Evolutionary conservation across 2,888 invertebrate genomes (phyloP).

Genomic region (Glaucopsyche alexis): DNA sequence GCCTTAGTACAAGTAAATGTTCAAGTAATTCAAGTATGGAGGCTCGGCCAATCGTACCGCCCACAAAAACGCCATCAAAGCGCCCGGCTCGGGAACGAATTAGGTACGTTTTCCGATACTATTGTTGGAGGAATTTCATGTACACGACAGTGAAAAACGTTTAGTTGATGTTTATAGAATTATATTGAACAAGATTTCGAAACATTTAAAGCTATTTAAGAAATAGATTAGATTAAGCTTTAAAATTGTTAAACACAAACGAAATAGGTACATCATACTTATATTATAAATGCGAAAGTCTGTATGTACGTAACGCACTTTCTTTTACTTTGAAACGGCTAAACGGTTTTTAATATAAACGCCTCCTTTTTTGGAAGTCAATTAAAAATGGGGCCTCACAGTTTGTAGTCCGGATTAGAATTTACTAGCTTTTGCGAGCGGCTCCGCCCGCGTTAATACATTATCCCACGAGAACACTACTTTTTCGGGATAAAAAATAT

Average conservation of each 20-base stretch:
- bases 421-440: no score
- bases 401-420: no score
- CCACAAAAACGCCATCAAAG: conserved; percentile 73
- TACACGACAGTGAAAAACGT: conserved; percentile 50
- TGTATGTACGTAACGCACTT: no score
- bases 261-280: no score
- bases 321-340: no score
- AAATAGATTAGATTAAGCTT: background rate
- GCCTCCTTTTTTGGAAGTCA: no score
- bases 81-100: conserved; percentile 72
- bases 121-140: conserved; percentile 56
- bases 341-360: no score
- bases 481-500: no score
- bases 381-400: no score
- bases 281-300: no score
- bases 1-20: background rate
- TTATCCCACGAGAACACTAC: no score
- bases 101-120: conserved; percentile 68
- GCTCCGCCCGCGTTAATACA: no score
- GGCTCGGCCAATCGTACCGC: conserved; percentile 60
- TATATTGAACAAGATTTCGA: background rate
- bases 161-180: conserved; percentile 3
- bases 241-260: background rate
- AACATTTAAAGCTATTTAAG: background rate
- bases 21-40: conserved; percentile 40